Evolutionary conservation across 2,113 vertebrate species (phyloP).

Genomic region (Pseudorhombus dupliciocellatus): DNA sequence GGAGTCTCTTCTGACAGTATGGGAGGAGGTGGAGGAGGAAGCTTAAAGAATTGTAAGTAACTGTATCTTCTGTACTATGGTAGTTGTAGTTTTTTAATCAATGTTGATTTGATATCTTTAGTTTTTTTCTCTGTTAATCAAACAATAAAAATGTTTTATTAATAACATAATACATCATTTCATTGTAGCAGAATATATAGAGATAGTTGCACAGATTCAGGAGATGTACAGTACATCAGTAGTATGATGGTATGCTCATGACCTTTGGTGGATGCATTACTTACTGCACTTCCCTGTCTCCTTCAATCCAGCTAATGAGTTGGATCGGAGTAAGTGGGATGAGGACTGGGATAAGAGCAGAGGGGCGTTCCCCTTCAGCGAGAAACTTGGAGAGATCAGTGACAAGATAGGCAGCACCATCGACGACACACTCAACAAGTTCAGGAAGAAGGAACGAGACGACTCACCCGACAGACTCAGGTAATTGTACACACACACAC

Average conservation of each 20-base stretch:
- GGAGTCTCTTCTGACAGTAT: constrained; percentile 95
- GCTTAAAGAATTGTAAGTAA: constrained; percentile 87
- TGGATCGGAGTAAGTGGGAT: constrained; percentile 92
- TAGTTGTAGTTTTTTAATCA: not conserved
- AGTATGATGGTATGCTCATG: not conserved
- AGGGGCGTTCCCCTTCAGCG: constrained; percentile 93
- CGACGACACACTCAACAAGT: constrained; percentile 97
- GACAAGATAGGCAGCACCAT: constrained; percentile 98
- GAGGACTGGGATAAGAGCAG: constrained; percentile 97
- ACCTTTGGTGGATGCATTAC: not conserved
- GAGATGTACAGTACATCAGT: not conserved
- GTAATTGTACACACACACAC: constrained; percentile 72
- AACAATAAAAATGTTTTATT: too few species aligned
- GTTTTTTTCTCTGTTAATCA: not conserved
- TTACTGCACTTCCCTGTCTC: not conserved
- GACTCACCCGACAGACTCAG: constrained; percentile 94
- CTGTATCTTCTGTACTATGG: not conserved
- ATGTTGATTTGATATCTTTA: not conserved
- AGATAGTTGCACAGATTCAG: not conserved
- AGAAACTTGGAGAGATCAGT: constrained; percentile 95
- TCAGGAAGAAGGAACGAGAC: constrained; percentile 94
- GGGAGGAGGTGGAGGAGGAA: constrained; percentile 72
- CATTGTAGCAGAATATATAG: not conserved
- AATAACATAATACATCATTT: not conserved
- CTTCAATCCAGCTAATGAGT: constrained; percentile 74